A percentile compares a stretch with the other conserved stretches of the same genome.
phyloP scores from a whole-genome alignment of 2,888 invertebrate species.

The Lasioglossum pauxillum region DNA sequence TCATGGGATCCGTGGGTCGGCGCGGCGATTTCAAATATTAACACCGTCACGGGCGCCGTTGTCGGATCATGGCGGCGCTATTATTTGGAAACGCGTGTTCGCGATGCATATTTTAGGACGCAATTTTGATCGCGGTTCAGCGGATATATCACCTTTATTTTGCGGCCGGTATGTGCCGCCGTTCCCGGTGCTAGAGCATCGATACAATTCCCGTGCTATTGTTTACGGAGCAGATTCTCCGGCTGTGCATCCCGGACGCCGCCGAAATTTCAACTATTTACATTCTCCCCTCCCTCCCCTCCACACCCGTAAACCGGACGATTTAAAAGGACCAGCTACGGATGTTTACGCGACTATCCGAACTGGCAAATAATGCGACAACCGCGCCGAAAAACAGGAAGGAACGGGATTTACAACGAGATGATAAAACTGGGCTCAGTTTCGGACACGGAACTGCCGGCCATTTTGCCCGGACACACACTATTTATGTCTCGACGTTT shows the following conservation, averaged over 20 bases:
- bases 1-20: background rate
- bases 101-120: slow-evolving; percentile 26
- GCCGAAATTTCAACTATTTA: slow-evolving; percentile 6
- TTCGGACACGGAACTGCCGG: background rate
- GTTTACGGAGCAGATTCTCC: background rate
- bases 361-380: background rate
- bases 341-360: slow-evolving; percentile 14
- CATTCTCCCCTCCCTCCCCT: background rate
- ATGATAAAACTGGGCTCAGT: background rate
- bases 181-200: background rate
- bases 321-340: background rate
- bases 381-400: background rate
- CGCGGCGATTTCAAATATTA: slow-evolving; percentile 22
- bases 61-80: slow-evolving; percentile 12
- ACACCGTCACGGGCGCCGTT: background rate
- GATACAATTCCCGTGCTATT: background rate
- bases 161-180: background rate
- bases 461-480: background rate
- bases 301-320: background rate
- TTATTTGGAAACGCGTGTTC: slow-evolving; percentile 23
- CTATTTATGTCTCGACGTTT: background rate
- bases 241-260: background rate
- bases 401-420: background rate
- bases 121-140: slow-evolving; percentile 30
- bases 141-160: slow-evolving; percentile 17